A percentile compares a stretch with the other conserved stretches of the same genome.
phyloP scores from a whole-genome alignment of 2,888 invertebrate genomes.

The Mimachlamys varia region DNA sequence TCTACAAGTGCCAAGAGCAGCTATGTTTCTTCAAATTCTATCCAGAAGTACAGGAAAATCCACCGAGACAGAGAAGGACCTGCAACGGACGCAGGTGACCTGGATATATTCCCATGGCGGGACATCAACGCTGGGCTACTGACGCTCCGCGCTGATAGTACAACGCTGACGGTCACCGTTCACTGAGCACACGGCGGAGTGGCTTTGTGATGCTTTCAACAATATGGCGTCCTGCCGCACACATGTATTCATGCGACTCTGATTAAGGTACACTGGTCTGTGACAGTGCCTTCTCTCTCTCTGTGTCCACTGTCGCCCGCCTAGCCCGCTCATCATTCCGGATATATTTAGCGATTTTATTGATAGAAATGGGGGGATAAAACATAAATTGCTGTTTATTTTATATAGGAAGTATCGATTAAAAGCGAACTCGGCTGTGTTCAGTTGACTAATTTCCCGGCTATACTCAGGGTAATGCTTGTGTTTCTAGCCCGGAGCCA shows the following conservation, averaged over 20 bases:
- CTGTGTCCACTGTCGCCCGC: not conserved
- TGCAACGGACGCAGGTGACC: conserved; percentile 27
- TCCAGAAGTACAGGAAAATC: not conserved
- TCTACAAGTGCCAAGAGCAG: conserved; percentile 76
- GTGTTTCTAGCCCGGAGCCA: conserved; percentile 25
- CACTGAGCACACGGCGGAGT: conserved; percentile 37
- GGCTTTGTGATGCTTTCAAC: conserved; percentile 44
- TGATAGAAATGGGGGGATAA: not conserved
- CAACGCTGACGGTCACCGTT: conserved; percentile 29
- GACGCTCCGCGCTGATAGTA: conserved; percentile 2
- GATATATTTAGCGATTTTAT: conserved; percentile 20
- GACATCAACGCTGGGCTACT: conserved; percentile 18
- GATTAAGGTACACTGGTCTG: not conserved
- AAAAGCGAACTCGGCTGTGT: not conserved
- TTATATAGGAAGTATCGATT: conserved; percentile 29
- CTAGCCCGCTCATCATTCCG: not conserved
- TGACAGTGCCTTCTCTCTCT: not conserved
- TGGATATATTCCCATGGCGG: conserved; percentile 16
- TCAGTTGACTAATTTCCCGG: conserved; percentile 24
- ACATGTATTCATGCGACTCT: conserved; percentile 9
- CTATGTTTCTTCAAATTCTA: conserved; percentile 46
- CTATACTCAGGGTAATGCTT: not conserved
- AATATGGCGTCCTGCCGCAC: conserved; percentile 44
- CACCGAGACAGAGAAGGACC: not conserved
- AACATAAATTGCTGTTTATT: not conserved